These are phyloP conservation scores for Melieria omissa DNA, from an alignment of 2,888 invertebrate species.

Conservation along the genomic window DNA sequence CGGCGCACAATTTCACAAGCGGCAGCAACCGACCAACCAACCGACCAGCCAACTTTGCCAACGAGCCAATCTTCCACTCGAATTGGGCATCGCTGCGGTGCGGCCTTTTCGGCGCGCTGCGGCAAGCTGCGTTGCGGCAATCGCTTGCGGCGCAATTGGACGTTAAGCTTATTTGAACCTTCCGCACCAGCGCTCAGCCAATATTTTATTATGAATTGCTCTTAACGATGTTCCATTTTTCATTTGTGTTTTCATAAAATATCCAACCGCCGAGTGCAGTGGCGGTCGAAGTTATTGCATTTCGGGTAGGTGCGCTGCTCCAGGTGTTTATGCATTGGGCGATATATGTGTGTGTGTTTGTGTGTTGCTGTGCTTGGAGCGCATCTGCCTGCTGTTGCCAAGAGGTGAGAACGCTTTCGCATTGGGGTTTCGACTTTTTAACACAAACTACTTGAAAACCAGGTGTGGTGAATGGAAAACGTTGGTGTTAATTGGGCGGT, in stretches of 20 bases:
- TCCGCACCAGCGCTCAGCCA: conserved; percentile 42
- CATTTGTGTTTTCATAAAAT: conserved; percentile 66
- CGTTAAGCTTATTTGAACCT: conserved; percentile 52
- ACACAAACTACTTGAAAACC: too few species aligned
- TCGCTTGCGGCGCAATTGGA: conserved; percentile 32
- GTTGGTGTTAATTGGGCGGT: too few species aligned
- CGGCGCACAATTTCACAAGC: conserved; percentile 34
- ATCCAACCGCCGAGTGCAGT: conserved; percentile 38
- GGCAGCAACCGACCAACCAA: conserved; percentile 24
- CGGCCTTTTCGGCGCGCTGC: conserved; percentile 41
- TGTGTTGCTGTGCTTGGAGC: too few species aligned
- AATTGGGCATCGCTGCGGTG: conserved; percentile 1
- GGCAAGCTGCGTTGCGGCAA: conserved; percentile 20
- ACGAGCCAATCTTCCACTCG: not conserved
- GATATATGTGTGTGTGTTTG: too few species aligned
- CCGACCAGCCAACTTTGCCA: conserved; percentile 1
- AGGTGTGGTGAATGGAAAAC: too few species aligned
- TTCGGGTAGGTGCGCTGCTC: too few species aligned
- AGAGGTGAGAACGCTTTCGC: too few species aligned
- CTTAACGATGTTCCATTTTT: conserved; percentile 67
- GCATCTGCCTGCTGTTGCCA: too few species aligned
- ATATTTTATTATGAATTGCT: conserved; percentile 67
- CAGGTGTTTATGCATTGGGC: too few species aligned
- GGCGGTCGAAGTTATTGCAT: too few species aligned
- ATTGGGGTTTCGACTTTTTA: too few species aligned